These are phyloP conservation scores for Phylloscopus trochiloides DNA, from an alignment of 2,113 vertebrate genomes.

Conservation along the genomic window DNA sequence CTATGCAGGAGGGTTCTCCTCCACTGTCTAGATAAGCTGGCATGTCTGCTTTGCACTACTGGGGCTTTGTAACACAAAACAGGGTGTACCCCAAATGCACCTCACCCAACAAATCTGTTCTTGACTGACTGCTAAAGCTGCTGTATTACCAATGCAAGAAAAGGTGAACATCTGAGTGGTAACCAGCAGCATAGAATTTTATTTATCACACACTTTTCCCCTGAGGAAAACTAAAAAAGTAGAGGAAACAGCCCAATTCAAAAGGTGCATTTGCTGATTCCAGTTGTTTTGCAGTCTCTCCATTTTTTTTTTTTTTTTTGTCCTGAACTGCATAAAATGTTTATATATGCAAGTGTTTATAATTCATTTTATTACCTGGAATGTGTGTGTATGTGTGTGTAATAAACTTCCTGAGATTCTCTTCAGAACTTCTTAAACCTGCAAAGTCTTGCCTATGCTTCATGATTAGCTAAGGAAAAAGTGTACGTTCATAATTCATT, in stretches of 20 bases:
- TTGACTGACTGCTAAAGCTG: slow-evolving; percentile 6
- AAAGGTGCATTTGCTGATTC: background rate
- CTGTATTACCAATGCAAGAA: background rate
- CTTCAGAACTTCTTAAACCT: background rate
- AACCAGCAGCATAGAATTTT: background rate
- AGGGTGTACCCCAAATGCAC: background rate
- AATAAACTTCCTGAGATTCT: slow-evolving; percentile 31
- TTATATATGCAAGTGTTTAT: background rate
- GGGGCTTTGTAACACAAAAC: background rate
- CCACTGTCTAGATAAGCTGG: background rate
- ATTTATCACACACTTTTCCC: background rate
- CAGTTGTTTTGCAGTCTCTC: background rate
- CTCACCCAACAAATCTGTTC: background rate
- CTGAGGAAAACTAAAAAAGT: background rate
- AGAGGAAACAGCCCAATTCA: background rate
- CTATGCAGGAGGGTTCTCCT: slow-evolving; percentile 19
- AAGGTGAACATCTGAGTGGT: slow-evolving; percentile 9
- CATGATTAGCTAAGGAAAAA: background rate
- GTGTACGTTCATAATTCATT: background rate
- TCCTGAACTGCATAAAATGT: background rate
- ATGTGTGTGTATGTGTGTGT: background rate
- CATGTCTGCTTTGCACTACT: background rate
- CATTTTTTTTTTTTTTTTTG: background rate
- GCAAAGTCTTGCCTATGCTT: background rate
- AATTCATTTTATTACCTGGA: background rate